Base-by-base conservation (phyloP, 2,888 invertebrate species). In the Athalia circularis region DNA sequence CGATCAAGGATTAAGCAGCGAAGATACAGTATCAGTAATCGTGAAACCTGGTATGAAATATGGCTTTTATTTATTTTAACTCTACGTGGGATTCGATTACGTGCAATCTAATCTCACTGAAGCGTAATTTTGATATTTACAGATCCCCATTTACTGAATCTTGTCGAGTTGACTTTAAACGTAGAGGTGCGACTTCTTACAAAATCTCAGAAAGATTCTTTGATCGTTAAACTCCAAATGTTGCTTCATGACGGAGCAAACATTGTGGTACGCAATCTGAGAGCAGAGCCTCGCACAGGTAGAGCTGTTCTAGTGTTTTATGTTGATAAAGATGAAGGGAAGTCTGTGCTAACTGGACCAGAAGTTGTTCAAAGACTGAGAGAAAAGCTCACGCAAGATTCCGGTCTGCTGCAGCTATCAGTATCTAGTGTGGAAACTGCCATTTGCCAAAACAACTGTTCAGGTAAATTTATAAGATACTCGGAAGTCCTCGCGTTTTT, bases 381-480 rank as follows among this genome's bases (percentile, higher is more conserved):
- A 82, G 92, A 93, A 82, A 95, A 95, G 87, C 90, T 96, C 13
- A 91, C 92, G 81, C 93, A 94, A 79, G 95, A 96, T 87, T 94
- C 94, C 4, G 93, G 94, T 13, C 92, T 96, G 11, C 89, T 96
- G 62, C 94, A 94, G 88, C 92, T 95, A 81, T 94, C 94, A n/a
- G 95, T 96, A 54, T 93, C 94, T 43, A 94, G 93, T 82, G 93
- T 98, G 77, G 95, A 97, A 86, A 96, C 98, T 2, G 93, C 94
- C 54, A 93, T 97, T 78, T 98, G 98, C 88, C 97, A 98, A 86
- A 97, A 97, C 91, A 93, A 96, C 90, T 98, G 98, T 91, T 98
- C 98, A 59, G 95, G 95, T 65, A 86, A 50, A 29, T 13, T 50
- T 8, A 52, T 9, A 77, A 13, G 7, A n/a, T 43, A 65, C 54